phyloP scores from a whole-genome alignment of 2,888 invertebrate genomes.

The Deilephila elpenor region DNA sequence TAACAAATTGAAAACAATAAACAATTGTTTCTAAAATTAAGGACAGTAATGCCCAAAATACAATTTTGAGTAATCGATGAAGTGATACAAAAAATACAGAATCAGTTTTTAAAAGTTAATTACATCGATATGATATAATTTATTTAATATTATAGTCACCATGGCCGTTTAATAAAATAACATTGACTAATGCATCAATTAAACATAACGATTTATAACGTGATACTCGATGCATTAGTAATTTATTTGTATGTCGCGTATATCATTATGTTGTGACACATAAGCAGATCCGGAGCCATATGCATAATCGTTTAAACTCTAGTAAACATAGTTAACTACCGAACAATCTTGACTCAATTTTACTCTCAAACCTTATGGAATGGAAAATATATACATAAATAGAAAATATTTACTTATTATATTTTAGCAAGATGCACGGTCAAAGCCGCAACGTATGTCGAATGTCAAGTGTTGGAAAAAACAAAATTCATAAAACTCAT shows the following conservation, averaged over 20 bases:
- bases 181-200: constrained; percentile 14
- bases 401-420: not conserved
- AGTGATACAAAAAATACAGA: not conserved
- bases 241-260: constrained; percentile 10
- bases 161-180: not conserved
- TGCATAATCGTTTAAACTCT: not conserved
- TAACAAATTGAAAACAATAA: not conserved
- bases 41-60: not conserved
- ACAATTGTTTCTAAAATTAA: not conserved
- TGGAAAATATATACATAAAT: not conserved
- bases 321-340: not conserved
- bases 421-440: constrained; percentile 78
- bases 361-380: no score
- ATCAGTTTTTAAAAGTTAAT: not conserved
- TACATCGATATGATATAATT: not conserved
- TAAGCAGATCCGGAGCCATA: not conserved
- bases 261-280: constrained; percentile 7
- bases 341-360: not conserved
- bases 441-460: constrained; percentile 81
- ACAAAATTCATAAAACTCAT: constrained; percentile 78
- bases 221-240: constrained; percentile 11
- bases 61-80: not conserved
- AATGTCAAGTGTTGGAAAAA: constrained; percentile 81
- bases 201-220: constrained; percentile 15
- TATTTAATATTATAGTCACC: not conserved